Evolutionary conservation across 2,888 invertebrate species (phyloP).

Genomic region (Crocallis elinguaria): DNA sequence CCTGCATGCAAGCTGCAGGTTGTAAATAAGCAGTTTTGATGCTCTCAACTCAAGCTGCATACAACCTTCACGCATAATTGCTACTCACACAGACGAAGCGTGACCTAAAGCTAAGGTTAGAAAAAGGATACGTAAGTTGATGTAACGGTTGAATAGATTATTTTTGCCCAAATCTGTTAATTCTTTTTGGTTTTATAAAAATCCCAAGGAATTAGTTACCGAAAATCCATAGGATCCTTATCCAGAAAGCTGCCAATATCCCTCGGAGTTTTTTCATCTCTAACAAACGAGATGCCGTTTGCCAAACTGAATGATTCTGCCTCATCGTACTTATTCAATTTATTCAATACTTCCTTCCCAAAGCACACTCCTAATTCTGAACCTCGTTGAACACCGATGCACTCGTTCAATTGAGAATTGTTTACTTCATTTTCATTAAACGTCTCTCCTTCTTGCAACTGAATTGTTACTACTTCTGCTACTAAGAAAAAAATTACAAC

Average conservation of each 20-base stretch:
- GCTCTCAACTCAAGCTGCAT: too few relatives aligned
- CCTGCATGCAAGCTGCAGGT: too few relatives aligned
- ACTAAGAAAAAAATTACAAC: conserved; percentile 37
- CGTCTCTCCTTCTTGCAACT: conserved; percentile 72
- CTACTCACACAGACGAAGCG: too few relatives aligned
- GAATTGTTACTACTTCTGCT: conserved; percentile 66
- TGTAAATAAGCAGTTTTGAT: too few relatives aligned
- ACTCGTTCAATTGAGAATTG: conserved; percentile 68
- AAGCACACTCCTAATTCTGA: conserved; percentile 86
- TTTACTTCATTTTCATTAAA: conserved; percentile 64
- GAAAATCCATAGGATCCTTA: conserved; percentile 90
- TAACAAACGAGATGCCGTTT: conserved; percentile 86
- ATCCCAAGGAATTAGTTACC: conserved; percentile 71
- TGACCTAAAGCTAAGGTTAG: too few relatives aligned
- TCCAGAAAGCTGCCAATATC: conserved; percentile 88
- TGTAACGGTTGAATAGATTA: too few relatives aligned
- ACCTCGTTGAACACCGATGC: conserved; percentile 66
- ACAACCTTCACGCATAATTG: too few relatives aligned
- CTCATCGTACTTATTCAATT: conserved; percentile 87
- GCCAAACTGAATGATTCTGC: conserved; percentile 87
- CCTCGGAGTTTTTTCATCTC: conserved; percentile 87
- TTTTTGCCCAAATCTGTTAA: too few relatives aligned
- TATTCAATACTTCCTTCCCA: conserved; percentile 88
- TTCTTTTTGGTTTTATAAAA: not conserved
- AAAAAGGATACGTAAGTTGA: too few relatives aligned